Conservation (phyloP, 2,888 invertebrate genomes). For the Dynastes hyllus region DNA sequence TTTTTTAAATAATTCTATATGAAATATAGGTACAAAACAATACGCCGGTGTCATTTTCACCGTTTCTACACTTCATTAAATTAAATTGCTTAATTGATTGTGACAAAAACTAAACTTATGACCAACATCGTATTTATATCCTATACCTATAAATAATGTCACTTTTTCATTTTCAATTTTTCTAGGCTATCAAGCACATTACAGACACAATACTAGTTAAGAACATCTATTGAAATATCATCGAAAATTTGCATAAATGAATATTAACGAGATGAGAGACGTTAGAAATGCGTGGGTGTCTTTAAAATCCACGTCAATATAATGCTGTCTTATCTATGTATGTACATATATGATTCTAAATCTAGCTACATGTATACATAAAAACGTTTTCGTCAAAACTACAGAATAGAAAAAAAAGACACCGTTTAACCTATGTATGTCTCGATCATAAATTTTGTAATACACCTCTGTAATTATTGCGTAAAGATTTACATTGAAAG, state of each 20-base stretch:
- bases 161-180: constrained; percentile 6
- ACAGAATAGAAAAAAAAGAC: not conserved
- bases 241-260: constrained; percentile 14
- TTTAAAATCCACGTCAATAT: constrained; percentile 15
- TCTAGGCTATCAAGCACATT: not conserved
- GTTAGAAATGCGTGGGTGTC: constrained; percentile 6
- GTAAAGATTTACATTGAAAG: constrained; percentile 7
- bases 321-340: not conserved
- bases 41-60: no score
- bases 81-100: no score
- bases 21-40: no score
- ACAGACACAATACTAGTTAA: constrained; percentile 8
- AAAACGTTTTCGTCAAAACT: not conserved
- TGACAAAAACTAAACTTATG: not conserved
- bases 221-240: constrained; percentile 17
- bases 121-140: not conserved
- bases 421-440: constrained; percentile 24
- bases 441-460: constrained; percentile 23
- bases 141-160: constrained; percentile 5
- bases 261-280: constrained; percentile 16
- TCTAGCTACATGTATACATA: not conserved
- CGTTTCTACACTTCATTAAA: no score
- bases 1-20: no score
- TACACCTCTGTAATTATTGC: constrained; percentile 26
- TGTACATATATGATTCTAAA: not conserved